These are phyloP conservation scores for Anthrax anthrax DNA, from an alignment of 2,888 invertebrate species.

Conservation along the genomic window DNA sequence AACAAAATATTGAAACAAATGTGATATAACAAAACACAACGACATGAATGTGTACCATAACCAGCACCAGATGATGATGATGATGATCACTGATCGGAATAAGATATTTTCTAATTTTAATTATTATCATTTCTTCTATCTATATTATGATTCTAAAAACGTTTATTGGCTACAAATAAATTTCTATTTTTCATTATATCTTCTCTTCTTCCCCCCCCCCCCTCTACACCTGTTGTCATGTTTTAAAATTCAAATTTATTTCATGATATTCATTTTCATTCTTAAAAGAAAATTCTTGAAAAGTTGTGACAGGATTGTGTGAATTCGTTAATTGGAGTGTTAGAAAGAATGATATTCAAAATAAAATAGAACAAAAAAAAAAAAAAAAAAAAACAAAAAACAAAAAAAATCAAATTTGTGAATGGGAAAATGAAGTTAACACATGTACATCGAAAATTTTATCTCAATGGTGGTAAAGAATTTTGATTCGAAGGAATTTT, in stretches of 20 bases:
- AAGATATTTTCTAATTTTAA: too few species aligned
- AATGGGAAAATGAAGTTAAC: not conserved
- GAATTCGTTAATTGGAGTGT: not conserved
- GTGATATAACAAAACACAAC: too few species aligned
- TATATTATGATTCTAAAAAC: not conserved
- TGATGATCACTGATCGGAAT: too few species aligned
- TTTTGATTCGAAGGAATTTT: not conserved
- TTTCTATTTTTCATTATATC: not conserved
- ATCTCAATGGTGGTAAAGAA: not conserved
- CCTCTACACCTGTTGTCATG: not conserved
- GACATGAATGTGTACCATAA: too few species aligned
- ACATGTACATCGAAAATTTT: not conserved
- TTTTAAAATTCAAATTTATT: too few species aligned
- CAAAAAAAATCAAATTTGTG: too few species aligned
- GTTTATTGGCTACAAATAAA: not conserved
- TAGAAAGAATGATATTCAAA: not conserved
- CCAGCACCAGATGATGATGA: too few species aligned
- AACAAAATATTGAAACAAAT: too few species aligned
- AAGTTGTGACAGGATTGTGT: not conserved
- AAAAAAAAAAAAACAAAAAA: too few species aligned
- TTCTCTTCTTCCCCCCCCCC: too few species aligned
- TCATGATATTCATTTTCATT: not conserved
- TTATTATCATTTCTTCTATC: not conserved
- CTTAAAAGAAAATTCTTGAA: not conserved
- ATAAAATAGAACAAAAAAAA: too few species aligned